phyloP scores from a whole-genome alignment of 2,888 invertebrate genomes.

The Tillus elongatus region DNA sequence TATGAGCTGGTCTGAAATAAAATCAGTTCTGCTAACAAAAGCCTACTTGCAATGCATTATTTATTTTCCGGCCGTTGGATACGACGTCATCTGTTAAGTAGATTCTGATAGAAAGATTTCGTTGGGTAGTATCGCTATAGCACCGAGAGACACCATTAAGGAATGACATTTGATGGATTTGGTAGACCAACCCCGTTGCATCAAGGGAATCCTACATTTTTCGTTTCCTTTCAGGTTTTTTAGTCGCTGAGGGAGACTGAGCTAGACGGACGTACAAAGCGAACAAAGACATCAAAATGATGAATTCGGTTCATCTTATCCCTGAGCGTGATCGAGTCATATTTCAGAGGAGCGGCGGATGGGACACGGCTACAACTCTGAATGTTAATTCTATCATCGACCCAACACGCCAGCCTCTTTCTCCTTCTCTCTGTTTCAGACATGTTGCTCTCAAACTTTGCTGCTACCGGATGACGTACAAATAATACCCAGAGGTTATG shows the following conservation, averaged over 20 bases:
- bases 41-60: too few relatives aligned
- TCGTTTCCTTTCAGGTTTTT: conserved; percentile 36
- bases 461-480: too few relatives aligned
- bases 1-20: too few relatives aligned
- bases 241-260: conserved; percentile 30
- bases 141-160: conserved; percentile 36
- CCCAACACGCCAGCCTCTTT: conserved; percentile 26
- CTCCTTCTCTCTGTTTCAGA: conserved; percentile 31
- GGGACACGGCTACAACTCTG: conserved; percentile 40
- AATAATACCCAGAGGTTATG: too few relatives aligned
- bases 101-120: conserved; percentile 1
- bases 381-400: conserved; percentile 42
- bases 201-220: conserved; percentile 39
- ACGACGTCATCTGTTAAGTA: too few relatives aligned
- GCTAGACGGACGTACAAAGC: conserved; percentile 30
- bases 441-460: conserved; percentile 28
- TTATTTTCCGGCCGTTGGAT: too few relatives aligned
- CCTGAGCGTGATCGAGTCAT: conserved; percentile 45
- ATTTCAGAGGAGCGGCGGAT: conserved; percentile 39
- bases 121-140: conserved; percentile 24
- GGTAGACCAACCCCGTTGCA: conserved; percentile 35
- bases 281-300: conserved; percentile 47
- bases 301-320: conserved; percentile 46
- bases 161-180: conserved; percentile 41
- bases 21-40: too few relatives aligned